phyloP scores from a whole-genome alignment of 2,888 invertebrate species.

The Nephrotoma guestfalica region DNA sequence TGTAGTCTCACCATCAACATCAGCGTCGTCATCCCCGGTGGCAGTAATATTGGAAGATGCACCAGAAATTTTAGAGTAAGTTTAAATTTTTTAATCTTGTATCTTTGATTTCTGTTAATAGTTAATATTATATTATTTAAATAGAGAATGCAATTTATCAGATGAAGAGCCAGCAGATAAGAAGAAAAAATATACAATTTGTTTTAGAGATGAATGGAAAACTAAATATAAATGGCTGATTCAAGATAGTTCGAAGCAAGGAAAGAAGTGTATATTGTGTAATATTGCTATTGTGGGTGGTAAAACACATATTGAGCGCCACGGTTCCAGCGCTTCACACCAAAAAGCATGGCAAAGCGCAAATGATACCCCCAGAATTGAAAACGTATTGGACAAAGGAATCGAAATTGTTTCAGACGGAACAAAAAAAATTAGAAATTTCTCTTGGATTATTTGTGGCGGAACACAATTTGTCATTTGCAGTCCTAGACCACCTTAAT shows the following conservation, averaged over 20 bases:
- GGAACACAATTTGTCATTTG: constrained; percentile 7
- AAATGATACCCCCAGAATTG: too few relatives aligned
- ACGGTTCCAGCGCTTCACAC: neutral
- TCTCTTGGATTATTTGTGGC: neutral
- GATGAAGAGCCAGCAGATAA: neutral
- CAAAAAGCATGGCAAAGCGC: neutral
- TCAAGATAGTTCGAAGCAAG: neutral
- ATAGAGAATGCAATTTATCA: neutral
- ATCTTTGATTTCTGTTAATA: neutral
- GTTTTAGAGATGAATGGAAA: too few relatives aligned
- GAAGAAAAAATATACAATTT: neutral
- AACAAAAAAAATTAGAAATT: neutral
- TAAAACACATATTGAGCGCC: neutral
- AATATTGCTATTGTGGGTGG: neutral
- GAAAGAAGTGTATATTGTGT: neutral
- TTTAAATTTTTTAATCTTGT: neutral
- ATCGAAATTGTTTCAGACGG: neutral
- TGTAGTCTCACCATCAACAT: neutral
- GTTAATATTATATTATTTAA: neutral
- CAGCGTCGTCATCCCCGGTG: neutral
- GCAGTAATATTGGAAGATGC: neutral
- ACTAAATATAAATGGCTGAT: neutral
- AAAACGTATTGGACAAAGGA: too few relatives aligned
- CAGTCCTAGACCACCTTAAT: constrained; percentile 5
- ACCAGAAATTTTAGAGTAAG: neutral